Base-by-base conservation (phyloP, 2,797 vertebrate species). In the Nyctalus aviator region DNA sequence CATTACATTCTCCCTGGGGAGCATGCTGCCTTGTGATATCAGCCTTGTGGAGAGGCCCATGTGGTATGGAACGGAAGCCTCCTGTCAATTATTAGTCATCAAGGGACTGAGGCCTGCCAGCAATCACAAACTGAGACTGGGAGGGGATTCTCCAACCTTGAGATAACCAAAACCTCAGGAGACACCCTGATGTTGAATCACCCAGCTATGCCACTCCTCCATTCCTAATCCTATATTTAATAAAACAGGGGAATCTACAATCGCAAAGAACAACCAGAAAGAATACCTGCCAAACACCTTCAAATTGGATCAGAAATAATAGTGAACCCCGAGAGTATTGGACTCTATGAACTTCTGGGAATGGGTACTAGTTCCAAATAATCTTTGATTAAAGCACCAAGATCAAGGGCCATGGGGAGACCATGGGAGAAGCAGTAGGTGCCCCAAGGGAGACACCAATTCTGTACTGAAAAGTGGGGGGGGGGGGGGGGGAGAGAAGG, bases 351-450 rank as follows among this genome's bases (percentile, higher is more conserved):
- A 72, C 37, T 37, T 93, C 76, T 90, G 59, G 83, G 69, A 77
- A 77, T 18, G 59, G 27, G 5, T 55, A n/a, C 71, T 20, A 76
- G 30, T 76, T 90, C 14, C 87, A 90, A 79, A 84, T 25, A 57
- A n/a, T 35, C 48, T 85, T 37, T 88, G 50, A 91, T 53, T 55
- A 71, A 44, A 83, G 44, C 53, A 77, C 71, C 64, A 72, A 66
- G 53, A 44, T 17, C 10, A 41, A 88, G 30, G 23, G 44, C 55
- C 30, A 11, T 41, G 10, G 14, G 48, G 30, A 78, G 15, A 32
- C 23, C 53, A 30, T 41, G n/a, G 12, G 15, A 89, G 21, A 76
- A 71, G 84, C 27, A 55, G 32, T 20, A 32, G 35, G 30, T 73
- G 21, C 12, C 55, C 27, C 2, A 1, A 27, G 10, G 5, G 21